A percentile compares a stretch with the other conserved stretches of the same genome.
Conservation (phyloP, 2,797 vertebrate genomes). For the Tokudaia tokunoshimensis region DNA sequence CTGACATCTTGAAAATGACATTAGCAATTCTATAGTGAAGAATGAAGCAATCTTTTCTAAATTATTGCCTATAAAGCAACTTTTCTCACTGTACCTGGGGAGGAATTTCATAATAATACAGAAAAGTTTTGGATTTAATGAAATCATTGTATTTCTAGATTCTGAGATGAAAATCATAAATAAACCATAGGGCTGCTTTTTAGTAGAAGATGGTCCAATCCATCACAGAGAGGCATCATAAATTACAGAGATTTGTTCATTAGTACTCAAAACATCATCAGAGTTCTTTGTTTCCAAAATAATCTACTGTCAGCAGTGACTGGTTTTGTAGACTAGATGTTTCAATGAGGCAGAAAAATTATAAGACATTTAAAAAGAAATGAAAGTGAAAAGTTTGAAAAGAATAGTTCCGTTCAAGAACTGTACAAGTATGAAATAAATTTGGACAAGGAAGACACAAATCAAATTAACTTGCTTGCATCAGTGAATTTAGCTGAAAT, state of each 20-base stretch:
- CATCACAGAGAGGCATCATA: background rate
- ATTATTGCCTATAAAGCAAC: background rate
- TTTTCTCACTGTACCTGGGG: background rate
- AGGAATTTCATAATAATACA: slow-evolving; percentile 1
- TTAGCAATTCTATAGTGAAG: slow-evolving; percentile 2
- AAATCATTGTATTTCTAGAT: background rate
- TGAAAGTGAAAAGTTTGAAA: background rate
- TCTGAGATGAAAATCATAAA: background rate
- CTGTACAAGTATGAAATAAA: background rate
- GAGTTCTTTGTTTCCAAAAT: background rate
- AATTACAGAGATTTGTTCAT: background rate
- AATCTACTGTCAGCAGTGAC: background rate
- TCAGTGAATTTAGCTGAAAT: background rate
- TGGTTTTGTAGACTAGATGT: background rate
- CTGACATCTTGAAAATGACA: background rate
- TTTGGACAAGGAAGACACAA: background rate
- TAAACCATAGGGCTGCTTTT: background rate
- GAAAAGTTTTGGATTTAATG: background rate
- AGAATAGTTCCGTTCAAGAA: background rate
- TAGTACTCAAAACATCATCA: background rate
- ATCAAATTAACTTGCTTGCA: background rate
- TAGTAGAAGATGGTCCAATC: background rate
- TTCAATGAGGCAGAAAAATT: background rate
- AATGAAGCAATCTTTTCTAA: background rate
- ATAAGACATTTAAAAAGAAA: background rate